These are phyloP conservation scores for Melanophora roralis DNA, from an alignment of 2,888 invertebrate genomes.

Conservation along the genomic window DNA sequence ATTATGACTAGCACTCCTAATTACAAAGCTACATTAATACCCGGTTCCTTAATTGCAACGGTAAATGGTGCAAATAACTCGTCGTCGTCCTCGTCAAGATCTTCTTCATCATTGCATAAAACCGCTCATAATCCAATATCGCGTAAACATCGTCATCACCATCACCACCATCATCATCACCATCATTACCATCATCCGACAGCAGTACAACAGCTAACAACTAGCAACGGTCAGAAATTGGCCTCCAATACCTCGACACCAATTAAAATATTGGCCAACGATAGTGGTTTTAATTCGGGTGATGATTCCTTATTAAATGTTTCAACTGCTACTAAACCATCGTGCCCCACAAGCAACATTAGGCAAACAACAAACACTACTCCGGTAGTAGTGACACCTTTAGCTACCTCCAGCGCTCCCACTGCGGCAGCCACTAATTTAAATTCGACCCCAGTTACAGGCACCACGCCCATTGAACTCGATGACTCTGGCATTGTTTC, in stretches of 20 bases:
- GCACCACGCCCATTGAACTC: conserved; percentile 63
- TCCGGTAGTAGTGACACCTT: conserved; percentile 12
- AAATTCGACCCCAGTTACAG: conserved; percentile 26
- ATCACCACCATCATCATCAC: conserved; percentile 74
- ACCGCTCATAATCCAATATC: conserved; percentile 75
- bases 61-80: conserved; percentile 47
- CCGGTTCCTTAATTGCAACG: conserved; percentile 10
- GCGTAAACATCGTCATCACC: conserved; percentile 73
- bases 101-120: conserved; percentile 70
- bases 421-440: conserved; percentile 16
- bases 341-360: conserved; percentile 11
- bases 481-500: conserved; percentile 75
- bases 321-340: conserved; percentile 10
- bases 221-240: conserved; percentile 34
- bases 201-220: conserved; percentile 42
- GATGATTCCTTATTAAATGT: conserved; percentile 46
- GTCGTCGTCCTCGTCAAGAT: conserved; percentile 24
- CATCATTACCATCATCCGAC: conserved; percentile 72
- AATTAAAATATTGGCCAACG: conserved; percentile 45
- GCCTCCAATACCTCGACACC: conserved; percentile 38
- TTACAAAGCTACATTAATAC: conserved; percentile 42
- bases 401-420: conserved; percentile 33
- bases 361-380: conserved; percentile 25
- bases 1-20: conserved; percentile 61
- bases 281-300: conserved; percentile 61